These are phyloP conservation scores for Colistium nudipinnis DNA, from an alignment of 2,113 vertebrate genomes.

Conservation along the genomic window DNA sequence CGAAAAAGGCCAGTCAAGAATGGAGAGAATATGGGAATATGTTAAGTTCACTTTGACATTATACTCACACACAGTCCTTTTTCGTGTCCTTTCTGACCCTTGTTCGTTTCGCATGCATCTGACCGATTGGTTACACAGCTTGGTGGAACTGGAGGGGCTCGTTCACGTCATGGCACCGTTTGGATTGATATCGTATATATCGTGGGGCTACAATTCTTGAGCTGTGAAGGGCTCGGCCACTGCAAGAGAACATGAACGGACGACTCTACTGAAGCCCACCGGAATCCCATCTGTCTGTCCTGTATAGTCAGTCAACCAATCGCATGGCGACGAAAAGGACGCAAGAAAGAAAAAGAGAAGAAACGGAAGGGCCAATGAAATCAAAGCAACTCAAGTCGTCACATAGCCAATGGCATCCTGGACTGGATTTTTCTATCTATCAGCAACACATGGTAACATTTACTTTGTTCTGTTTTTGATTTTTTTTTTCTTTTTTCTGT, in stretches of 20 bases:
- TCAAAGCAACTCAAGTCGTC: constrained; percentile 85
- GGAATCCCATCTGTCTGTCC: constrained; percentile 33
- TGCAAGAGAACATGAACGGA: constrained; percentile 43
- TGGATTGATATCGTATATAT: constrained; percentile 46
- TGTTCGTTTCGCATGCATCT: constrained; percentile 70
- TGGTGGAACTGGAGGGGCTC: constrained; percentile 67
- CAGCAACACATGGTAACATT: constrained; percentile 96
- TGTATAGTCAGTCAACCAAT: constrained; percentile 40
- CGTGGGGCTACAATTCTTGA: constrained; percentile 46
- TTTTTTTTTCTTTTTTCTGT: constrained; percentile 49
- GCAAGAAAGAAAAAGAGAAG: constrained; percentile 33
- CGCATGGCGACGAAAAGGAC: constrained; percentile 46
- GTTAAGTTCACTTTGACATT: constrained; percentile 58
- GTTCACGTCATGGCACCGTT: constrained; percentile 63
- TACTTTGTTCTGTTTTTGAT: constrained; percentile 81
- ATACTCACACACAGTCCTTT: constrained; percentile 57
- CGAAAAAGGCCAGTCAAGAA: constrained; percentile 58
- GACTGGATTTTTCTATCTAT: constrained; percentile 90
- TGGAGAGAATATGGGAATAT: constrained; percentile 52
- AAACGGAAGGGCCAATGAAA: constrained; percentile 54
- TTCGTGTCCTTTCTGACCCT: constrained; percentile 28
- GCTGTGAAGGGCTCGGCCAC: constrained; percentile 40
- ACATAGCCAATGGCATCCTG: constrained; percentile 87
- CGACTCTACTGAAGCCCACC: constrained; percentile 11
- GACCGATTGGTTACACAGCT: constrained; percentile 49